phyloP scores from a whole-genome alignment of 2,797 vertebrate genomes.

The Dendrocincla fuliginosa region DNA sequence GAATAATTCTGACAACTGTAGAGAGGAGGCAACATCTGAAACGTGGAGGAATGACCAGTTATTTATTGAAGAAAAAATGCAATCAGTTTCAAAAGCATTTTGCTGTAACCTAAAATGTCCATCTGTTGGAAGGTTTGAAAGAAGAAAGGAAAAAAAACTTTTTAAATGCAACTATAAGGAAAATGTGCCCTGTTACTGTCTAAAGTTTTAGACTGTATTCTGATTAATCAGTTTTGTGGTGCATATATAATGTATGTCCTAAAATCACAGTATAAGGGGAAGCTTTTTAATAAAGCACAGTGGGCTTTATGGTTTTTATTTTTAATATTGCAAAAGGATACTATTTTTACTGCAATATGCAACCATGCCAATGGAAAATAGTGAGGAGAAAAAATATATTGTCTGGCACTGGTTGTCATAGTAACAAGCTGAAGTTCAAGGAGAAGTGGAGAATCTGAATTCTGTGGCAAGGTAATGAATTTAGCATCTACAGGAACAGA shows the following conservation, averaged over 20 bases:
- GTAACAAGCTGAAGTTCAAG: conserved; percentile 76
- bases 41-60: background rate
- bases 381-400: conserved; percentile 52
- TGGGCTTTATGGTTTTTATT: background rate
- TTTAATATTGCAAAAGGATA: conserved; percentile 28
- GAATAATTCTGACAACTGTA: background rate
- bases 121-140: conserved; percentile 5
- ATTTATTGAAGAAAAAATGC: conserved; percentile 15
- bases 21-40: background rate
- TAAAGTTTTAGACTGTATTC: background rate
- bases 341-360: conserved; percentile 50
- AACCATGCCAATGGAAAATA: conserved; percentile 61
- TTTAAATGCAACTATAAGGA: conserved; percentile 9
- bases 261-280: background rate
- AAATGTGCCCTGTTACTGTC: background rate
- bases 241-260: background rate
- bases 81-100: conserved; percentile 29
- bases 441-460: conserved; percentile 74
- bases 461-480: conserved; percentile 79
- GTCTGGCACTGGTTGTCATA: conserved; percentile 72
- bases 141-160: background rate
- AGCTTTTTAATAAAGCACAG: background rate
- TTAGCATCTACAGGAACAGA: conserved; percentile 79
- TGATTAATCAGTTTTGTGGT: conserved; percentile 11
- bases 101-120: background rate